phyloP scores from a whole-genome alignment of 2,888 invertebrate genomes.

The Opisthograptis luteolata region DNA sequence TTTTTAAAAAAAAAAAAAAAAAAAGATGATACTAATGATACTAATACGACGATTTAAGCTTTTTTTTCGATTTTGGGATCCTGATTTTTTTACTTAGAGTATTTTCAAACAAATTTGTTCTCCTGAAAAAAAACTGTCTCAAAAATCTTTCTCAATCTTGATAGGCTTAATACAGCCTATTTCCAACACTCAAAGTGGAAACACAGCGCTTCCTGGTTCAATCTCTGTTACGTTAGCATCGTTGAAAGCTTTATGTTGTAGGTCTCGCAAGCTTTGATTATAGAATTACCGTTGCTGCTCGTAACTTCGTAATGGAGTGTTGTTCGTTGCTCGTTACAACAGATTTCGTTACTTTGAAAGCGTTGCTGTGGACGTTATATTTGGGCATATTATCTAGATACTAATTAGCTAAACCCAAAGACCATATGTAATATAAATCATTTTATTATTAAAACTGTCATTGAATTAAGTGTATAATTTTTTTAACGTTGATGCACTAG shows the following conservation, averaged over 20 bases:
- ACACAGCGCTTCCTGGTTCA: conserved; percentile 25
- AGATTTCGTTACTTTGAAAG: conserved; percentile 38
- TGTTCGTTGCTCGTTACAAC: conserved; percentile 43
- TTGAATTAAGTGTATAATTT: too few species aligned
- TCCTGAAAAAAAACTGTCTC: too few species aligned
- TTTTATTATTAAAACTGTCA: too few species aligned
- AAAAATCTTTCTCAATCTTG: neutral
- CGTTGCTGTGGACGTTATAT: conserved; percentile 26
- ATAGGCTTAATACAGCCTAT: neutral
- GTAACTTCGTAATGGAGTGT: conserved; percentile 58
- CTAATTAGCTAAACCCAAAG: too few species aligned
- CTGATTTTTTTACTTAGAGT: too few species aligned
- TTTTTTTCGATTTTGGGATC: too few species aligned
- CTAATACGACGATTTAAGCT: too few species aligned
- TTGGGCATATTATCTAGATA: conserved; percentile 14
- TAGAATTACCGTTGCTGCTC: conserved; percentile 58
- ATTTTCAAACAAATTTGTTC: too few species aligned
- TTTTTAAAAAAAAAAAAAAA: too few species aligned
- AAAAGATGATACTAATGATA: too few species aligned
- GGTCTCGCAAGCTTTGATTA: conserved; percentile 58
- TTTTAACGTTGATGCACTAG: too few species aligned
- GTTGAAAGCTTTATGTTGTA: conserved; percentile 65
- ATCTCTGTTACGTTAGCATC: conserved; percentile 21
- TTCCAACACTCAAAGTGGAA: neutral
- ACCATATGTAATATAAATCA: too few species aligned